Evolutionary conservation across 2,888 invertebrate species (phyloP), one percentile per base, ranked within the genome.

Genomic region (Drosophila cognata): DNA sequence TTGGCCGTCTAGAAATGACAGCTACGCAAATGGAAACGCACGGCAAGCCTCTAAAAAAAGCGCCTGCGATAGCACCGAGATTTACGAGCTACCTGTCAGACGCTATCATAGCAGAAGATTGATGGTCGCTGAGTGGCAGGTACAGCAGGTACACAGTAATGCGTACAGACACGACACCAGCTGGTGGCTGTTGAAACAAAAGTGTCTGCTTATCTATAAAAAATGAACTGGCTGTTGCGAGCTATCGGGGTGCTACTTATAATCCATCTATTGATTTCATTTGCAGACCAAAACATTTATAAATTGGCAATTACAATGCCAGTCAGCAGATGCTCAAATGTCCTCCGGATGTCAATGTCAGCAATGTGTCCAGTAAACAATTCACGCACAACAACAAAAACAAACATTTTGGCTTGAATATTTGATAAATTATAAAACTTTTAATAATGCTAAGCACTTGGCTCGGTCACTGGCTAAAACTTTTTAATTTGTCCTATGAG

Each of bases 361-460:
- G 84, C 52, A 46, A 77, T 71, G 61, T 71, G 78, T 70, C 82
- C 66, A 48, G 62, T 62, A 76, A 77, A 85, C 85, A 88, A 87
- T 71, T 76, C 55, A 53, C 60, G 18, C 29, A 50, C 65, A 28
- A 63, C 46, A 62, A 43, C 35, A 48, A 60, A 36, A 35, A n/a
- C 48, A 51, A 28, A 55, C 53, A 46, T 35, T 43, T 50, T 48
- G 29, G 50, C 60, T 48, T 69, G 59, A 74, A 82, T 82, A 76
- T 89, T 86, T 86, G 86, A 86, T 87, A 87, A 86, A 86, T 86
- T 89, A 78, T 82, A 77, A 86, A 86, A 89, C 81, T 86, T 86
- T 89, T 89, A 87, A 86, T 87, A 86, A 86, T 87, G 82, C 79
- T 81, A 67, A 79, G 82, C 82, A 73, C 67, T 74, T 72, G 67